These are phyloP conservation scores for Callocephalon fimbriatum DNA, from an alignment of 2,113 vertebrate species.

Conservation along the genomic window DNA sequence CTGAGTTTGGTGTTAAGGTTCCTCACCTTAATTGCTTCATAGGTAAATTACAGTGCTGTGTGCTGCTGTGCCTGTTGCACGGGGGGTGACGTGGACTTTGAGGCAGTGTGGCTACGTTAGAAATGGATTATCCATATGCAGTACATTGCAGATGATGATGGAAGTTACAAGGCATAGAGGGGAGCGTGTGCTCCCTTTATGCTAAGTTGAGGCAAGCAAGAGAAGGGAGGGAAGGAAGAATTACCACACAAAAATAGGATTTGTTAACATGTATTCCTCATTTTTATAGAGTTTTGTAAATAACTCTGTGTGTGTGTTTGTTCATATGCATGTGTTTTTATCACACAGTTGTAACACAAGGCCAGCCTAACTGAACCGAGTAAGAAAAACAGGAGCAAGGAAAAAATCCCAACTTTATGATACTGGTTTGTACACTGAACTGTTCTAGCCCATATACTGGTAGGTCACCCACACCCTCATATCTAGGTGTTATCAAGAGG, in stretches of 20 bases:
- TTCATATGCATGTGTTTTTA: background rate
- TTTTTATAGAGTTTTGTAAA: background rate
- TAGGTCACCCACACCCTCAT: background rate
- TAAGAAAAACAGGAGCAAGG: background rate
- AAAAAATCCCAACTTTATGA: background rate
- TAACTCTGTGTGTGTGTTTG: background rate
- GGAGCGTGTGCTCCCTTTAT: background rate
- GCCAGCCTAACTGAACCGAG: background rate
- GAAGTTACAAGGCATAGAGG: background rate
- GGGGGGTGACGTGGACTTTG: background rate
- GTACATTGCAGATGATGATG: fast-evolving
- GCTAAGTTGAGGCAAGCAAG: background rate
- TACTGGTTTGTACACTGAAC: background rate
- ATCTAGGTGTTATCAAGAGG: background rate
- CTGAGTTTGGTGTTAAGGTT: background rate
- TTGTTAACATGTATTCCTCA: background rate
- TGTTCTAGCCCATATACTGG: background rate
- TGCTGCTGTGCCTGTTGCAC: background rate
- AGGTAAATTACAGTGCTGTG: background rate
- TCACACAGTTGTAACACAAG: background rate
- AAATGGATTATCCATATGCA: background rate
- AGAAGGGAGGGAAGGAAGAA: background rate
- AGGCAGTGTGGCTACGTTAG: background rate
- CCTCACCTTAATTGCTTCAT: background rate
- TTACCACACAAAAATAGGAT: background rate